Percentiles rank a stretch among this genome's conserved stretches.
These are phyloP conservation scores for Aplocera efformata DNA, from an alignment of 2,888 invertebrate species.

Conservation along the genomic window DNA sequence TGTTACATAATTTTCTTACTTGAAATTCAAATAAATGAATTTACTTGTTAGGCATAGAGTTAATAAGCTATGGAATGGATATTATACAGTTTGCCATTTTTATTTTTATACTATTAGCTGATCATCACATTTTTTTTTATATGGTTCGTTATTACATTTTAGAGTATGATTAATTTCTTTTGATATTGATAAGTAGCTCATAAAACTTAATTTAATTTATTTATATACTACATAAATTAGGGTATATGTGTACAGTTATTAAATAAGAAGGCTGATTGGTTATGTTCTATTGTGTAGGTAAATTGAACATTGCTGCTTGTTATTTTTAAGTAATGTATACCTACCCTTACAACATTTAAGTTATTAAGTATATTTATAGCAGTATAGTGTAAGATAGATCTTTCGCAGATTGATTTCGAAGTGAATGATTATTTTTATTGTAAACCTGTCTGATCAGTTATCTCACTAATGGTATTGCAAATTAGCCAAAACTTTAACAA, in stretches of 20 bases:
- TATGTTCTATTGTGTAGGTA: conserved; percentile 44
- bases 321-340: conserved; percentile 17
- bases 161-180: conserved; percentile 4
- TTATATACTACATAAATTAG: too few relatives aligned
- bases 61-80: conserved; percentile 18
- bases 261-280: conserved; percentile 49
- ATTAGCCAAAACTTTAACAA: neutral
- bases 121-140: conserved; percentile 24
- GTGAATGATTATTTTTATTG: conserved; percentile 12
- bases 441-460: conserved; percentile 43
- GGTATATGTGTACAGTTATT: too few relatives aligned
- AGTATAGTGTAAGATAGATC: conserved; percentile 61
- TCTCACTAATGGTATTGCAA: too few relatives aligned
- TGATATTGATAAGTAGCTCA: too few relatives aligned
- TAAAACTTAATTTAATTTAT: neutral
- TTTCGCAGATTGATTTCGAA: conserved; percentile 50
- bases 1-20: conserved; percentile 11
- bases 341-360: conserved; percentile 43
- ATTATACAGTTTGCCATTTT: conserved; percentile 29
- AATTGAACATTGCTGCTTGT: conserved; percentile 51
- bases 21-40: conserved; percentile 5
- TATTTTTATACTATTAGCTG: conserved; percentile 16
- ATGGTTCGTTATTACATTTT: conserved; percentile 18
- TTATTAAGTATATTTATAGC: conserved; percentile 64
- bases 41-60: conserved; percentile 11